Evolutionary conservation across 2,888 invertebrate genomes (phyloP).

Genomic region (Tinea semifulvella): DNA sequence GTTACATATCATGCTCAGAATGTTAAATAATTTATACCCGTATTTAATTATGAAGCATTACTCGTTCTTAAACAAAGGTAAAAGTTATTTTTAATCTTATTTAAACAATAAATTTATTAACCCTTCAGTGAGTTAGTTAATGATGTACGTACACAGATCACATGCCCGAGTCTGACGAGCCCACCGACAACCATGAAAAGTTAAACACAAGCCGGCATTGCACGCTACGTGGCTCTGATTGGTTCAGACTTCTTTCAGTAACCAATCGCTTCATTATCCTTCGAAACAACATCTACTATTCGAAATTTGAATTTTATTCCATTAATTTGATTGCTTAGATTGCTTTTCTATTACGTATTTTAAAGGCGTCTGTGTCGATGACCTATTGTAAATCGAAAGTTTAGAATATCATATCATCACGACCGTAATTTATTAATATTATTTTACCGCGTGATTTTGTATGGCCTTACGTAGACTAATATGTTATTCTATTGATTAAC

Average conservation of each 20-base stretch:
- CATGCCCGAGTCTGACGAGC: not conserved
- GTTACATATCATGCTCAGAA: no score
- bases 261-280: not conserved
- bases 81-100: not conserved
- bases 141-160: slow-evolving; percentile 1
- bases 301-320: not conserved
- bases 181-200: slow-evolving; percentile 7
- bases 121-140: not conserved
- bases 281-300: not conserved
- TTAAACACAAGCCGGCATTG: slow-evolving; percentile 2
- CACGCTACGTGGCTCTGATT: slow-evolving; percentile 3
- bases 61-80: not conserved
- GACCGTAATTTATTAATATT: no score
- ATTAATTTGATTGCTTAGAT: not conserved
- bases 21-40: no score
- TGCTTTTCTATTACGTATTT: not conserved
- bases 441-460: no score
- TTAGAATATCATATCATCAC: no score
- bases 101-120: not conserved
- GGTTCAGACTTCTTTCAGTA: not conserved
- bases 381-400: no score
- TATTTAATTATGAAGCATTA: no score
- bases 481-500: no score
- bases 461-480: no score
- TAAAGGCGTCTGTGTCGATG: not conserved